Conservation (phyloP, 2,113 vertebrate species). For the Thamnaconus septentrionalis region DNA sequence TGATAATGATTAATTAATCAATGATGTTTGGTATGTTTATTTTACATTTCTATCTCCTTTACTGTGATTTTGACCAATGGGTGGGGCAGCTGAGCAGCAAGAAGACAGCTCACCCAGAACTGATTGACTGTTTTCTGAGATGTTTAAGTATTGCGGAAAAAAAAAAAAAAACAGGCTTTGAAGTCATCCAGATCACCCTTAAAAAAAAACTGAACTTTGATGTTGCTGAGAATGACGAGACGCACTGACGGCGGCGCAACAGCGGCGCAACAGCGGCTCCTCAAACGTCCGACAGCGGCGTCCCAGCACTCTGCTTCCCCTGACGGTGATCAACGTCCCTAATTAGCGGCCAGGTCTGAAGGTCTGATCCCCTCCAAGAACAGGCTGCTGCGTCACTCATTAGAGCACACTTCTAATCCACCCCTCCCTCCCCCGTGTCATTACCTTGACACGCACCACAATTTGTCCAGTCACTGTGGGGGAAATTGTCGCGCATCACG, state of each 20-base stretch:
- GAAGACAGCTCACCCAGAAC: neutral
- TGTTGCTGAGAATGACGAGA: neutral
- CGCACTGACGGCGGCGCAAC: neutral
- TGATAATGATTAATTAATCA: no score
- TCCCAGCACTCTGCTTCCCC: conserved; percentile 10
- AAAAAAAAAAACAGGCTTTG: conserved; percentile 1
- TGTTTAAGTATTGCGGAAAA: neutral
- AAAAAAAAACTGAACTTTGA: neutral
- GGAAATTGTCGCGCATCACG: conserved; percentile 50
- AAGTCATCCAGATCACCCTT: conserved; percentile 7
- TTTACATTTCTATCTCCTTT: no score
- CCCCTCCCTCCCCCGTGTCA: conserved; percentile 1
- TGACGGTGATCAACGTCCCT: conserved; percentile 35
- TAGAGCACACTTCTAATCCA: conserved; percentile 41
- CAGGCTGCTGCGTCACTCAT: conserved; percentile 44
- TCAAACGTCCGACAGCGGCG: neutral
- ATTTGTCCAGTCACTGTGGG: conserved; percentile 31
- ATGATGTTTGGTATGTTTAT: no score
- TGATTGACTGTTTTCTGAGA: neutral
- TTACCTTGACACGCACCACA: conserved; percentile 40
- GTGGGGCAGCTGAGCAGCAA: neutral
- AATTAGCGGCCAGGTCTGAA: conserved; percentile 44
- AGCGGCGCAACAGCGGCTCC: neutral
- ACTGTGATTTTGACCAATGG: no score
- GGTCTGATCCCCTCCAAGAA: conserved; percentile 40